A percentile compares a stretch with the other conserved stretches of the same genome.
Evolutionary conservation across 1,140 invertebrate genomes (phyloP).

Genomic region (Psilanteris sp.): DNA sequence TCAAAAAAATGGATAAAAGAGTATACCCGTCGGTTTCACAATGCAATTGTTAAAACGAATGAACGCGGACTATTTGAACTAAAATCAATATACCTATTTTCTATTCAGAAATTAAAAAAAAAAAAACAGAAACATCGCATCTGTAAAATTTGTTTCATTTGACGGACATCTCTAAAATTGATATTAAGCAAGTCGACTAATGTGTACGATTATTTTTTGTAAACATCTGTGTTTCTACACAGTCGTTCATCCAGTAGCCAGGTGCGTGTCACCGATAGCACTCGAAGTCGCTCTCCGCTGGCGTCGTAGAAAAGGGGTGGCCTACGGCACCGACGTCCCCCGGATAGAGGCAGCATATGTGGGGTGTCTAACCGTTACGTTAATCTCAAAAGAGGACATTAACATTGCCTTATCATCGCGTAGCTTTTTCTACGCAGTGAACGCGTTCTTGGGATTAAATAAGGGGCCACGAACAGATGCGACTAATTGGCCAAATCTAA

Average conservation of each 20-base stretch:
- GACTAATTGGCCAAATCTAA: not conserved
- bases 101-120: too few relatives aligned
- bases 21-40: too few relatives aligned
- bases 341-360: not conserved
- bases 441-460: constrained; percentile 4
- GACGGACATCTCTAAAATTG: not conserved
- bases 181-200: constrained; percentile 7
- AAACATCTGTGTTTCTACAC: constrained; percentile 38
- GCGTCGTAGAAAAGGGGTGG: constrained; percentile 47
- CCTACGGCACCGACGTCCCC: constrained; percentile 15
- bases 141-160: too few relatives aligned
- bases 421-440: not conserved
- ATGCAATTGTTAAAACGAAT: too few relatives aligned
- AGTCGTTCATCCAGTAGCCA: constrained; percentile 39
- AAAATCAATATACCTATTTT: too few relatives aligned
- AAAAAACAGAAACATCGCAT: too few relatives aligned
- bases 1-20: too few relatives aligned
- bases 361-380: constrained; percentile 51
- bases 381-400: constrained; percentile 46
- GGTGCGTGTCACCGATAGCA: constrained; percentile 39
- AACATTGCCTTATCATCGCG: constrained; percentile 37
- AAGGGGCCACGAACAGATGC: constrained; percentile 11
- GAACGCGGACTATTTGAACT: too few relatives aligned
- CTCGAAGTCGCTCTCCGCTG: constrained; percentile 2
- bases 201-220: constrained; percentile 37